Percentiles rank a stretch among this genome's conserved stretches.
These are phyloP conservation scores for Rotaria magnacalcarata DNA, from an alignment of 2,888 invertebrate species.

Conservation along the genomic window DNA sequence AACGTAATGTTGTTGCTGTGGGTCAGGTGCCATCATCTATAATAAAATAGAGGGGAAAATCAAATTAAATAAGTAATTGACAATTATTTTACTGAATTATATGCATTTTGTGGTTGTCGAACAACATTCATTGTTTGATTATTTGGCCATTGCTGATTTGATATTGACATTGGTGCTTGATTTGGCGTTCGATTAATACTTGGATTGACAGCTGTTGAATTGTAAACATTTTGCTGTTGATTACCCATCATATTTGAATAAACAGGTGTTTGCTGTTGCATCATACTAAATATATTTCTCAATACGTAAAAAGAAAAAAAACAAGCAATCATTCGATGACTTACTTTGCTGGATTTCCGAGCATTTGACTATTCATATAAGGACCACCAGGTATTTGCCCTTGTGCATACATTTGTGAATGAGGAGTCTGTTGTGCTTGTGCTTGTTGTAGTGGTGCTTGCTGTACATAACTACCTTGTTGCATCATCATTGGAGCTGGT, in stretches of 20 bases:
- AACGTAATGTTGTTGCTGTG: not conserved
- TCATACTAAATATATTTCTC: not conserved
- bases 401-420: not conserved
- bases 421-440: not conserved
- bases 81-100: not conserved
- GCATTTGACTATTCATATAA: not conserved
- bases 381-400: not conserved
- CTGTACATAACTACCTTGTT: not conserved
- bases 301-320: not conserved
- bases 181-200: not conserved
- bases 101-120: not conserved
- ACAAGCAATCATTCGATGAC: not conserved
- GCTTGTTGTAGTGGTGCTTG: not conserved
- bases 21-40: not conserved
- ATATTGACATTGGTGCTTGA: not conserved
- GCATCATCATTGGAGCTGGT: not conserved
- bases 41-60: not conserved
- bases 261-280: not conserved
- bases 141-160: not conserved
- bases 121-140: not conserved
- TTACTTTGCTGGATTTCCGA: not conserved
- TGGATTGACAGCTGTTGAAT: not conserved
- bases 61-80: not conserved
- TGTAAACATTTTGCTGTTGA: not conserved
- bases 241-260: not conserved